Evolutionary conservation across 1,140 invertebrate genomes (phyloP), one percentile per base, ranked within the genome.

Genomic region (Drosophila equinoxialis): DNA sequence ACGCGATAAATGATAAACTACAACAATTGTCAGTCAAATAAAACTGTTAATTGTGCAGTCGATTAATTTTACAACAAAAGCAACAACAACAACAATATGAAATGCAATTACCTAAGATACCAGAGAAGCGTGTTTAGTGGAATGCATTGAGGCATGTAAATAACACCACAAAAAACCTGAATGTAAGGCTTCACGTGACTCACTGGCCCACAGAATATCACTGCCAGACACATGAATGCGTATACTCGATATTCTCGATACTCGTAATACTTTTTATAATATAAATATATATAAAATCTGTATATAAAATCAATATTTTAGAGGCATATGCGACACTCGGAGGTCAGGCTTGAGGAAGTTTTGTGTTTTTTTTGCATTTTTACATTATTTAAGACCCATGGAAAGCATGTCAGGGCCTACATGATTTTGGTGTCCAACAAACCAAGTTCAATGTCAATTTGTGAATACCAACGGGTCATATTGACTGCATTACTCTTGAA

Each of bases 61-160:
- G 68, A 68, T 79, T 70, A 83, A 79, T 72, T 83, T 70, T 79
- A 70, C 64, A 75, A 76, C 71, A 69, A 62, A 39, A 48, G 37
- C 54, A 83, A 48, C 70, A 68, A 39, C 35, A 45, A 64, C n/a
- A 51, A 10, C 41, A 48, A 51, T 3, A 26, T 26, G 2, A 51
- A 51, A 26, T 13, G 14, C 13, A 6, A 37, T 59, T 59, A 37
- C 57, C 14, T 41, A 20, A 68, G 59, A 63, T 26, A 48, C 26
- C 65, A 17, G 45, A 63, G 48, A 37, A 39, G 59, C 48, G 60
- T 39, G 71, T 74, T 79, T 75, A 82, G 66, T 68, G 72, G 68
- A 77, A 78, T 83, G 79, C 83, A 87, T 74, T 87, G 76, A 68
- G 83, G 67, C 79, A 81, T 86, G 83, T 89, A 89, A 86, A 86